phyloP scores from a whole-genome alignment of 2,888 invertebrate species.

The Agonum fuliginosum region DNA sequence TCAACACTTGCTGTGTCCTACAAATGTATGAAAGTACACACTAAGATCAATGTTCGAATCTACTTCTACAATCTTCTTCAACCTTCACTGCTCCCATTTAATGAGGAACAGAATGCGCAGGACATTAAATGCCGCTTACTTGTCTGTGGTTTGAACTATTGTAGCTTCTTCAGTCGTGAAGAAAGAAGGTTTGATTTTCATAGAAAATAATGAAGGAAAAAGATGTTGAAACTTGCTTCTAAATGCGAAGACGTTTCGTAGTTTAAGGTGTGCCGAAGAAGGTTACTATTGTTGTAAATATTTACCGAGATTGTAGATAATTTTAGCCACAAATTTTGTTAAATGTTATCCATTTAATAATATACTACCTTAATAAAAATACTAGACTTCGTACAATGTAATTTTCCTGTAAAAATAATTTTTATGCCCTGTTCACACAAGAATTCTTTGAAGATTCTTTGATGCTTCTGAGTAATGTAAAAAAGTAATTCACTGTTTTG shows the following conservation, averaged over 20 bases:
- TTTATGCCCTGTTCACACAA: no score
- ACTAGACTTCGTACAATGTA: no score
- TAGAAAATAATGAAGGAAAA: slow-evolving; percentile 14
- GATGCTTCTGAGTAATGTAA: no score
- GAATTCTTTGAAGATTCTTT: no score
- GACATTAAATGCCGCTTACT: slow-evolving; percentile 10
- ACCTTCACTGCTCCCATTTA: slow-evolving; percentile 49
- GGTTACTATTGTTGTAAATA: neutral
- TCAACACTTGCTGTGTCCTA: neutral
- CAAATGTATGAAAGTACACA: slow-evolving; percentile 34
- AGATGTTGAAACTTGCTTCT: neutral
- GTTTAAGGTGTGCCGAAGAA: slow-evolving; percentile 12
- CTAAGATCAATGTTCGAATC: neutral
- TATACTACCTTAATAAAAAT: no score
- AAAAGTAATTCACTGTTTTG: no score
- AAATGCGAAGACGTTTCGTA: neutral
- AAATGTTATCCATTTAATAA: no score
- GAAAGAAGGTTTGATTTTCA: neutral
- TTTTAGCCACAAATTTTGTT: no score
- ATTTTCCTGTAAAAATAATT: no score
- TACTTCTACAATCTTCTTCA: neutral
- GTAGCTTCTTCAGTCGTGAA: slow-evolving; percentile 15
- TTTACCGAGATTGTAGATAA: no score
- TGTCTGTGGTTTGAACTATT: neutral
- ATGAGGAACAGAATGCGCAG: neutral